Base-by-base conservation (phyloP, 1,140 invertebrate genomes). In the Lineus longissimus region DNA sequence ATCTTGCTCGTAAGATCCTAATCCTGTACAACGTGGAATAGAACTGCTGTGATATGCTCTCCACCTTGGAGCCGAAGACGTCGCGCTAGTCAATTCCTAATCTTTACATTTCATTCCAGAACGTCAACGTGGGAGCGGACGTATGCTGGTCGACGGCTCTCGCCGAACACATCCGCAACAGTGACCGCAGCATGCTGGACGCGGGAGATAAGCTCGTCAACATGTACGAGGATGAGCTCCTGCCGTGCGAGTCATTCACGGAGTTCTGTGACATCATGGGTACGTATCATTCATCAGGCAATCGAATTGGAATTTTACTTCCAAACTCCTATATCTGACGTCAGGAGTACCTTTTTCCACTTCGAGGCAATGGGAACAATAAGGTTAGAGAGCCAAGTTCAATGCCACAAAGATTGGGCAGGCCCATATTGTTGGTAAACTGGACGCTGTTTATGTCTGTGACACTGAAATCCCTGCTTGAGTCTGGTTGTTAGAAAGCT, bases 131-230 rank as follows among this genome's bases (percentile, higher is more conserved):
- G 29, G 63, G 70, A 2, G 69, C 57, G 59, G 89, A 90, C 63
- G 89, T 91, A 60, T 89, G 91, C 66, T 98, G 95, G 95, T 88
- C 93, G 4, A 86, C 88, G 4, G 87, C 88, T 64, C 83, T 98
- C 62, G 95, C 94, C 29, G 93, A 95, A 75, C 96, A 92, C 76
- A 93, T 98, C 72, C 87, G 95, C 4, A 89, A 93, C 74, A 96
- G 95, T 83, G 96, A 98, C 83, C 92, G 94, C 79, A 84, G 86
- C 13, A 85, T 97, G 76, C 83, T 94, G 13, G 95, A 97, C 80
- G 87, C 88, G 31, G 93, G 92, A 19, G 93, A 95, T 77, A 87
- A 87, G 62, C 62, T 83, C 45, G 86, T 98, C 54, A 83, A 86
- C 15, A 85, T 86, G 2, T 93, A 95, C 71, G 90, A 92, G 67